These are phyloP conservation scores for Odontocolon sp. DNA, from an alignment of 2,888 invertebrate genomes.

Conservation along the genomic window DNA sequence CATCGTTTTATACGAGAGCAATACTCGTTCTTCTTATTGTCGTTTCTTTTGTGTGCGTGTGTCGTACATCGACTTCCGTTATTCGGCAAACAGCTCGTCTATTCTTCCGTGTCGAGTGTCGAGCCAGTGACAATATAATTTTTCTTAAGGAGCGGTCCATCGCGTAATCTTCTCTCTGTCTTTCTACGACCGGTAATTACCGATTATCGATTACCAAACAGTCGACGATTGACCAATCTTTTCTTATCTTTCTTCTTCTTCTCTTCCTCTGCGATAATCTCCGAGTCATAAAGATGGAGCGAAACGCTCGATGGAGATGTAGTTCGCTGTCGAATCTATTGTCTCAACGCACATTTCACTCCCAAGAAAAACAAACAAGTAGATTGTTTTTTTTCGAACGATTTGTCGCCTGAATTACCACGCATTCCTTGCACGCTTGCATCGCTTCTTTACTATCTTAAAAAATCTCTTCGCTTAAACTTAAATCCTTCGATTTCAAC, in stretches of 20 bases:
- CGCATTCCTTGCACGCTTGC: too few species aligned
- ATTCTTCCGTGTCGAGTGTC: constrained; percentile 29
- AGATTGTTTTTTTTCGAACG: too few species aligned
- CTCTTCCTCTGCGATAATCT: too few species aligned
- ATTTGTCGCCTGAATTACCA: too few species aligned
- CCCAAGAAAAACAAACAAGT: too few species aligned
- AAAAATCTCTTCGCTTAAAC: too few species aligned
- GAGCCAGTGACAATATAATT: constrained; percentile 12
- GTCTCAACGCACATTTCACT: too few species aligned
- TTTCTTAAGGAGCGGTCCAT: constrained; percentile 42
- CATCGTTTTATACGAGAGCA: constrained; percentile 74
- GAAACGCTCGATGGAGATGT: too few species aligned
- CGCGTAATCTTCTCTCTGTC: constrained; percentile 17
- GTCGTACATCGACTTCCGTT: constrained; percentile 51
- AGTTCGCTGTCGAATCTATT: too few species aligned
- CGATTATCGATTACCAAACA: constrained; percentile 25
- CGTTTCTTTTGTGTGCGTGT: constrained; percentile 37
- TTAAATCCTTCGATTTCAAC: too few species aligned
- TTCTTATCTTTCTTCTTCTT: constrained; percentile 16
- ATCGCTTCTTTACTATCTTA: too few species aligned
- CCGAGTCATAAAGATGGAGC: too few species aligned
- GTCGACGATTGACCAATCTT: constrained; percentile 36
- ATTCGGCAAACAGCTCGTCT: constrained; percentile 37
- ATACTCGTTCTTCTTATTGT: constrained; percentile 64
- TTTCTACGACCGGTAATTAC: constrained; percentile 3